These are phyloP conservation scores for Trigoniulus corallinus DNA, from an alignment of 1,140 invertebrate genomes.

Conservation along the genomic window DNA sequence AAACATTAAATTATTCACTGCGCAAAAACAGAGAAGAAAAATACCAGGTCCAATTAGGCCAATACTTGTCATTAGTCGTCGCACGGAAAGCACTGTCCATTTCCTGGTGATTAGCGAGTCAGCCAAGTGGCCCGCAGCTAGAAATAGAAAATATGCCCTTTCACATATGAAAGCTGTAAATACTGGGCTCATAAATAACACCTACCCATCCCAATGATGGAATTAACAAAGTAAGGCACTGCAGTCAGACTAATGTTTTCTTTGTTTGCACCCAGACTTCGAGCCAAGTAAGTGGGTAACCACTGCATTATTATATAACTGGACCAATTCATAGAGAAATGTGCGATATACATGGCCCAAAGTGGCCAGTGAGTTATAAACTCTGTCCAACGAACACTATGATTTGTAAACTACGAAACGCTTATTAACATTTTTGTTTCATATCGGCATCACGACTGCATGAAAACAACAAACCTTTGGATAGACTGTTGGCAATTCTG, in stretches of 20 bases:
- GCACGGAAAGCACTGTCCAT: slow-evolving; percentile 53
- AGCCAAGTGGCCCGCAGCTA: slow-evolving; percentile 52
- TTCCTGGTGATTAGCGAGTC: slow-evolving; percentile 43
- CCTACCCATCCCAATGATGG: slow-evolving; percentile 50
- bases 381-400: slow-evolving; percentile 42
- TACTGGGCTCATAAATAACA: not conserved
- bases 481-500: slow-evolving; percentile 45
- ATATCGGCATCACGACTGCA: not conserved
- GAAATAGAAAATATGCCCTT: slow-evolving; percentile 9
- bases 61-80: slow-evolving; percentile 55
- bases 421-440: slow-evolving; percentile 1
- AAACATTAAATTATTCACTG: slow-evolving; percentile 48
- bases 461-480: slow-evolving; percentile 34
- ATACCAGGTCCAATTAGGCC: slow-evolving; percentile 56
- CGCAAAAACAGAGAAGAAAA: slow-evolving; percentile 53
- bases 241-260: slow-evolving; percentile 59
- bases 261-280: slow-evolving; percentile 46
- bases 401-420: slow-evolving; percentile 33
- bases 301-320: slow-evolving; percentile 73
- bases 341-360: slow-evolving; percentile 60
- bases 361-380: slow-evolving; percentile 52
- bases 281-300: slow-evolving; percentile 55
- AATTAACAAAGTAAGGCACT: slow-evolving; percentile 59
- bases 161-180: not conserved
- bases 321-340: slow-evolving; percentile 72